These are phyloP conservation scores for Schrankia costaestrigalis DNA, from an alignment of 2,888 invertebrate species.

Conservation along the genomic window DNA sequence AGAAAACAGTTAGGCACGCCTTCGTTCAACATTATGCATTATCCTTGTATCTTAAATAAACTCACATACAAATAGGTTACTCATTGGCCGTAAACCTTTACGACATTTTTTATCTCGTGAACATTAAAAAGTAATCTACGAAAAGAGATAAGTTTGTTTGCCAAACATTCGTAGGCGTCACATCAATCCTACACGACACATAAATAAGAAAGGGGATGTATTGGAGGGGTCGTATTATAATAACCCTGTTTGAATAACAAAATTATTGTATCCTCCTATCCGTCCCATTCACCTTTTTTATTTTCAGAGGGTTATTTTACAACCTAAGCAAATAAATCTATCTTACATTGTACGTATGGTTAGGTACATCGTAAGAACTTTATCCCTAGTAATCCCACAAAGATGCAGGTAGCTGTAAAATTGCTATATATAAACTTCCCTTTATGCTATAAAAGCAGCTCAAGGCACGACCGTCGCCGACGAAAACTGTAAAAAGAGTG, in stretches of 20 bases:
- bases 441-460: constrained; percentile 35
- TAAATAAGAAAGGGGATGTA: constrained; percentile 43
- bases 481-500: constrained; percentile 49
- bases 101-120: constrained; percentile 13
- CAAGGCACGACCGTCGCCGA: constrained; percentile 37
- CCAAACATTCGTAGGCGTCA: constrained; percentile 35
- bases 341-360: constrained; percentile 3
- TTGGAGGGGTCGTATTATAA: constrained; percentile 53
- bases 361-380: too few species aligned
- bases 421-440: constrained; percentile 15
- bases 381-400: constrained; percentile 16
- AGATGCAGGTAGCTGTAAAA: constrained; percentile 22
- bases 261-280: constrained; percentile 46
- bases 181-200: constrained; percentile 51
- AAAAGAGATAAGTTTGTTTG: constrained; percentile 32
- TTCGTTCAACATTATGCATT: too few species aligned
- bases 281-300: constrained; percentile 30
- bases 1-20: too few species aligned
- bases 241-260: constrained; percentile 47
- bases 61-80: too few species aligned
- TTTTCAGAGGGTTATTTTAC: constrained; percentile 23
- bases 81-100: too few species aligned
- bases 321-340: constrained; percentile 8
- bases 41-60: too few species aligned
- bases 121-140: constrained; percentile 41